These are phyloP conservation scores for Chloropsis hardwickii DNA, from an alignment of 2,113 vertebrate genomes.

Conservation along the genomic window DNA sequence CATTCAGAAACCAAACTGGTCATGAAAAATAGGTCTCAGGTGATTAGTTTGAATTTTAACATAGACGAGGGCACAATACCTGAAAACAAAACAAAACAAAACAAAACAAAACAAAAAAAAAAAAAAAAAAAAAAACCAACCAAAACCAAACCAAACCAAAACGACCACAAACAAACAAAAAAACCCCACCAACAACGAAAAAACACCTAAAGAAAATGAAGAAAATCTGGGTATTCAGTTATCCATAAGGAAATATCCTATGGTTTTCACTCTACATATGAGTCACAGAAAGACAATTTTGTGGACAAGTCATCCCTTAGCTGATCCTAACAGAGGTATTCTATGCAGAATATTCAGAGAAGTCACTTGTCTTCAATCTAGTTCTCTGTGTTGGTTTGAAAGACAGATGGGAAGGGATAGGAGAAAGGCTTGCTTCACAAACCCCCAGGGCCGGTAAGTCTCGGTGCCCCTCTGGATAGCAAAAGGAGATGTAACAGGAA, in stretches of 20 bases:
- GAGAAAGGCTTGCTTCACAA: background rate
- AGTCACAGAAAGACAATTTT: background rate
- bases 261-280: background rate
- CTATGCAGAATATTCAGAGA: background rate
- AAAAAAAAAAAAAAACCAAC: too few species aligned
- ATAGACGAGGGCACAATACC: background rate
- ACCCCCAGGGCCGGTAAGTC: rapidly evolving
- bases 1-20: background rate
- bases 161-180: too few species aligned
- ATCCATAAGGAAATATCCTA: background rate
- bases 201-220: background rate
- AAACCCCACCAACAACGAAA: too few species aligned
- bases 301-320: background rate
- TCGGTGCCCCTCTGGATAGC: background rate
- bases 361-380: background rate
- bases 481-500: background rate
- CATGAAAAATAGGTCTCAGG: background rate
- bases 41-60: background rate
- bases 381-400: background rate
- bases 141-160: too few species aligned
- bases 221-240: background rate
- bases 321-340: background rate
- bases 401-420: background rate
- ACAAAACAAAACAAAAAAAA: too few species aligned
- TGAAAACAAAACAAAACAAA: background rate